Conservation (phyloP, 2,888 invertebrate genomes). For the Imbricaverruca yamaguchii region DNA sequence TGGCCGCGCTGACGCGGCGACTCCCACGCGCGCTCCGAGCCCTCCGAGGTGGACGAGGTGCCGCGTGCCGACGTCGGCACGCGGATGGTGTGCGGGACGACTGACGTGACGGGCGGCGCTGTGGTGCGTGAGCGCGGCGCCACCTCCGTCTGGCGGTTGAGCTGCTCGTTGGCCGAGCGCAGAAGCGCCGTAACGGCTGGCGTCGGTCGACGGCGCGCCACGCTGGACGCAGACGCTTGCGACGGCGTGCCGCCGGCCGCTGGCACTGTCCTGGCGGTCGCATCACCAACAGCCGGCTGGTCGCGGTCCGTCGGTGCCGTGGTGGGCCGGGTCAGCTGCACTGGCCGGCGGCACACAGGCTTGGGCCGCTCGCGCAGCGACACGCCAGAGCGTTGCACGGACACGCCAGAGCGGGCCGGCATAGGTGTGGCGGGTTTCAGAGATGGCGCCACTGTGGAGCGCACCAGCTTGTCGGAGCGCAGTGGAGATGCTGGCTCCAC, state of each 20-base stretch:
- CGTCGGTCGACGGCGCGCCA: not conserved
- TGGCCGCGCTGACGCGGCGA: not conserved
- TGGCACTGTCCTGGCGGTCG: too few species aligned
- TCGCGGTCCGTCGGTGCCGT: not conserved
- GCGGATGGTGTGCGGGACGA: not conserved
- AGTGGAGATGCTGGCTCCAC: not conserved
- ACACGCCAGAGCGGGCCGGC: not conserved
- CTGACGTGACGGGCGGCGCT: too few species aligned
- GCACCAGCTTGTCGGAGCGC: not conserved
- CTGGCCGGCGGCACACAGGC: not conserved
- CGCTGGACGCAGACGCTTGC: not conserved
- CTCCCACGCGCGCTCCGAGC: constrained; percentile 14
- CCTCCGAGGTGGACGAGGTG: not conserved
- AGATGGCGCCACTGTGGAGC: not conserved
- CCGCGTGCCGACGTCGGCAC: not conserved
- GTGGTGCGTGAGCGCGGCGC: not conserved
- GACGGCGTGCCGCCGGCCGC: not conserved
- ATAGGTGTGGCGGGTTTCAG: not conserved
- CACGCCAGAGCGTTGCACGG: not conserved
- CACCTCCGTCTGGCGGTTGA: not conserved
- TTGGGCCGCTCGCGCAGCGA: not conserved
- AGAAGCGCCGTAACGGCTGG: not conserved
- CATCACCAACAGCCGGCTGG: not conserved
- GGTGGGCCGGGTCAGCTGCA: not conserved
- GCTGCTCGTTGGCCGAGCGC: not conserved